Evolutionary conservation across 2,113 vertebrate species (phyloP), one percentile per base, ranked within the genome.

Genomic region (Lepus timidus): DNA sequence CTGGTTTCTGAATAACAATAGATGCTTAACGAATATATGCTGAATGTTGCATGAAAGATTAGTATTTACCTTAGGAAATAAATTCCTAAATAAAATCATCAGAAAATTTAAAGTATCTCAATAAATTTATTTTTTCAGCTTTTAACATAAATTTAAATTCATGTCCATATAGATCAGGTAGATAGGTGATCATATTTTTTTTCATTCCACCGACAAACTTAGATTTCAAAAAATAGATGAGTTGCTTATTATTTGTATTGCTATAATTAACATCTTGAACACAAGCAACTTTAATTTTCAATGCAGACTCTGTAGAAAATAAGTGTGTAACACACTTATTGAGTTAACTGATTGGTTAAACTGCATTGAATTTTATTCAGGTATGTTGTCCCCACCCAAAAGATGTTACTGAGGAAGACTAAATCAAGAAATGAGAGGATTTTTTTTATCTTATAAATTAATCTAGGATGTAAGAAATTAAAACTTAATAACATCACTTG

Each of bases 271-370:
- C 39, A 9, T 4, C 51, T 71, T 71, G 12, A 75, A 90, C 49
- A 33, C 31, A 82, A 73, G 81, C 10, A 62, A 22, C 8, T 85
- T 90, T 96, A 29, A 92, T 55, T 93, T 86, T 95, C 14, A 90
- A 33, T 19, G 85, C 22, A 85, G 33, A 8, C 6, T 81, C 29
- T 71, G 23, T 25, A 73, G 33, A 85, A 31, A 85, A 39, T 39
- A 78, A 49, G 11, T 64, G 29, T n/a, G 44, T 19, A 80, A 71
- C 19, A 33, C 75, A 22, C 20, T 78, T 78, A 82, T 78, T 88
- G 39, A 76, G 25, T 71, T 78, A 81, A 80, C 51, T 3, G 0
- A 85, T 75, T 14, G 6, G 25, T 65, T 81, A 8, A 96, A 83
- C 22, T 68, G 7, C 52, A 49, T 8, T 91, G 62, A 65, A 95